These are phyloP conservation scores for Megalops atlanticus DNA, from an alignment of 2,113 vertebrate species.

Conservation along the genomic window DNA sequence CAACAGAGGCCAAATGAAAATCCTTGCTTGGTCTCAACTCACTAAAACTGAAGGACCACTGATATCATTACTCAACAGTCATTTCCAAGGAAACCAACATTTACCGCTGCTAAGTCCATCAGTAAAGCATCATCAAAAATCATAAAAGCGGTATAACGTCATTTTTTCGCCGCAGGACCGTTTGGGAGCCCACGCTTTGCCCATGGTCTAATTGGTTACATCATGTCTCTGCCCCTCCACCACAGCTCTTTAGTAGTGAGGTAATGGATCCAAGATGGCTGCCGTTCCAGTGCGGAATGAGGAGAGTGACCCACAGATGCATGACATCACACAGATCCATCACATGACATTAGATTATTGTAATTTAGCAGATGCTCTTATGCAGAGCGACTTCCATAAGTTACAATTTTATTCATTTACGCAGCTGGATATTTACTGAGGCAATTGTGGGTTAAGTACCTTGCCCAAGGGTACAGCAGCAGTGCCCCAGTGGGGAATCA, in stretches of 20 bases:
- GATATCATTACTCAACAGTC: not conserved
- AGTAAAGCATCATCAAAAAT: not conserved
- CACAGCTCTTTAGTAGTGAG: not conserved
- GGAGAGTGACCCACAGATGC: not conserved
- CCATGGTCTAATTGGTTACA: not conserved
- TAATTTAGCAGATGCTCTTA: too few relatives aligned
- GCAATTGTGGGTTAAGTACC: too few relatives aligned
- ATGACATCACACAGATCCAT: not conserved
- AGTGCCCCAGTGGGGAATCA: too few relatives aligned
- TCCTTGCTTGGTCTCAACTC: too few relatives aligned
- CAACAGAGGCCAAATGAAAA: too few relatives aligned
- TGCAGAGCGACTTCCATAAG: too few relatives aligned
- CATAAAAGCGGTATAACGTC: not conserved
- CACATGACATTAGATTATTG: too few relatives aligned
- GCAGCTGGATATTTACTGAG: too few relatives aligned
- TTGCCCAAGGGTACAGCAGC: too few relatives aligned
- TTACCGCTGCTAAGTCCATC: conserved; percentile 2
- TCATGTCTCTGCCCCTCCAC: not conserved
- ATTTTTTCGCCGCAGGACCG: not conserved
- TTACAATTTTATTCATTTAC: too few relatives aligned
- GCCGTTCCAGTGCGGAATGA: not conserved
- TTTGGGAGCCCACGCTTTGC: not conserved
- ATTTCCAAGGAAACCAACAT: not conserved
- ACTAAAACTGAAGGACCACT: not conserved
- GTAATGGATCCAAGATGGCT: not conserved